Conservation (phyloP, 2,888 invertebrate genomes). For the Nomada ruficornis region DNA sequence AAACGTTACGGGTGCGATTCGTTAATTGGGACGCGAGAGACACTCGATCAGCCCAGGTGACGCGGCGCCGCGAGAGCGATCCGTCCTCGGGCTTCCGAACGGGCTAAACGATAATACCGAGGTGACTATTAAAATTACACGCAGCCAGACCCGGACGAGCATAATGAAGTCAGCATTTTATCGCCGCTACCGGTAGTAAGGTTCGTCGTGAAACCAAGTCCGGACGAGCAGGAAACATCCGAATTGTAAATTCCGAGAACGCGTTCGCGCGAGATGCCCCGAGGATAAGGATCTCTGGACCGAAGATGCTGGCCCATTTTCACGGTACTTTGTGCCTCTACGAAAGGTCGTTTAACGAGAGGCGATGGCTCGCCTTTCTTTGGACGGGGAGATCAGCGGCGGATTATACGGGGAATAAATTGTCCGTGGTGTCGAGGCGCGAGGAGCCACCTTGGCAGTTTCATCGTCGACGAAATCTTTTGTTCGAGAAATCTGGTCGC, state of each 20-base stretch:
- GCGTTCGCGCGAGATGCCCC: conserved; percentile 2
- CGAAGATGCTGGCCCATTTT: conserved; percentile 62
- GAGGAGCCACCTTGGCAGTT: neutral
- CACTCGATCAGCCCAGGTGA: neutral
- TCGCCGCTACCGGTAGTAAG: conserved; percentile 56
- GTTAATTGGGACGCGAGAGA: conserved; percentile 28
- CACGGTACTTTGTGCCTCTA: conserved; percentile 53
- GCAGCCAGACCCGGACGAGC: conserved; percentile 19
- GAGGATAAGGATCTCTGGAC: conserved; percentile 47
- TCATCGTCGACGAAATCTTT: conserved; percentile 14
- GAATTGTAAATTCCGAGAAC: conserved; percentile 51
- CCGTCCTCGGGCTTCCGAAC: conserved; percentile 4
- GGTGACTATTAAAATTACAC: conserved; percentile 34
- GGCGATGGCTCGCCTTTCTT: conserved; percentile 36
- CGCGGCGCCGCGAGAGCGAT: conserved; percentile 9
- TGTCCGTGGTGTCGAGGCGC: conserved; percentile 20
- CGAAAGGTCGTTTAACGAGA: conserved; percentile 46
- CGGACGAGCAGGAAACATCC: conserved; percentile 41
- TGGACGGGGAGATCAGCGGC: conserved; percentile 37
- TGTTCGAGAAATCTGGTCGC: conserved; percentile 33
- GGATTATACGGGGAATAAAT: conserved; percentile 49
- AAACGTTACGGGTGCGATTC: conserved; percentile 17
- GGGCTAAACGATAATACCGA: conserved; percentile 17
- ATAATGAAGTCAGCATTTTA: conserved; percentile 57
- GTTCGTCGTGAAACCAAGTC: conserved; percentile 24